Base-by-base conservation (phyloP, 2,113 vertebrate species). In the Anhinga anhinga region DNA sequence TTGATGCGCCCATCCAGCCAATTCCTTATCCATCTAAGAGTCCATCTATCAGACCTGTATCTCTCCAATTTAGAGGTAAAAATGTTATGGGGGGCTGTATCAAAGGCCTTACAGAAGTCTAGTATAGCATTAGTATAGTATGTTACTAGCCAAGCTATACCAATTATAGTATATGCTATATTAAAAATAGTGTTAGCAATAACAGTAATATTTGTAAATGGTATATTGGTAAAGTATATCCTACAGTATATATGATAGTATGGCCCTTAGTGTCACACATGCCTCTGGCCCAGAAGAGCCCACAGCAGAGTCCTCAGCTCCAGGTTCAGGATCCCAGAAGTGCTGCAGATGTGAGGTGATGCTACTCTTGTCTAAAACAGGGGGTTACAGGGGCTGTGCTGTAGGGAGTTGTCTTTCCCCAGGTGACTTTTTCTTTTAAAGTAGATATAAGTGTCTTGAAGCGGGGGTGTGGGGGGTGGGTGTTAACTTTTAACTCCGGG, bases 181-280 rank as follows among this genome's bases (percentile, higher is more conserved):
- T 16, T 42, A 30, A 29, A 66, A 27, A 23, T 67, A 20, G 17
- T 70, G 20, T 74, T 67, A 67, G 27, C 23, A 65, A 50, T 50
- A 45, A 29, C n/a, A 32, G 20, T 19, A 36, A 36, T 81, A 49
- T 50, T 59, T 84, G 32, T 40, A 36, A 22, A 16, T 12, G 25
- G 14, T 70, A 63, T 65, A 17, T 6, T 47, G 17, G 45, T 38
- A 29, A 83, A 67, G 34, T 49, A 7, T 47, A 22, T 49, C 9
- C 42, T 47, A 4, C 19, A 26, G 14, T 11, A 8, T 10, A 40
- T 26, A 49, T 1, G 1, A 17, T 5, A 26, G 14, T 13, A 7
- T 90, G 44, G 70, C 15, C 82, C 0, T 0, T 49, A 58, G 40
- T 72, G 25, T 63, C 66, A 50, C 67, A 80, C 0, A 1, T 25